phyloP scores from a whole-genome alignment of 2,797 vertebrate genomes.

The Acanthurus lineatus region DNA sequence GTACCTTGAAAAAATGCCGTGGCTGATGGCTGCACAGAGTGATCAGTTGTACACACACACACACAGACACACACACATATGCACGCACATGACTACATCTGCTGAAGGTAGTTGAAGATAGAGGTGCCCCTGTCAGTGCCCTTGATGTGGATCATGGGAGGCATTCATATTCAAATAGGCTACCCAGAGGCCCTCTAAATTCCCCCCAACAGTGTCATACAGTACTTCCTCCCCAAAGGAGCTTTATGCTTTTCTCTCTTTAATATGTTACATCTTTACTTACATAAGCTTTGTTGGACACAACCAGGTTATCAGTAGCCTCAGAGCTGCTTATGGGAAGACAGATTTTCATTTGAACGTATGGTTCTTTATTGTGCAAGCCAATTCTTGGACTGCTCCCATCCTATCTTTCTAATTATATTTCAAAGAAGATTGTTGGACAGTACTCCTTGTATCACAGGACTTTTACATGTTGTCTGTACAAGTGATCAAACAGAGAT shows the following conservation, averaged over 20 bases:
- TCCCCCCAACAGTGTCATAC: constrained; percentile 48
- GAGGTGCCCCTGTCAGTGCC: constrained; percentile 78
- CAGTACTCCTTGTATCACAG: too few species aligned
- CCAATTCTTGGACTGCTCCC: too few species aligned
- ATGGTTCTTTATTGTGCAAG: background rate
- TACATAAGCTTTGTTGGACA: constrained; percentile 64
- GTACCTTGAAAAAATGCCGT: constrained; percentile 84
- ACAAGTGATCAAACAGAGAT: too few species aligned
- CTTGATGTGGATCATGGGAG: constrained; percentile 83
- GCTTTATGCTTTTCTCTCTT: constrained; percentile 55
- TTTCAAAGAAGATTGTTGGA: too few species aligned
- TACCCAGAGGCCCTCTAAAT: constrained; percentile 62
- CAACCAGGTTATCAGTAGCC: constrained; percentile 46
- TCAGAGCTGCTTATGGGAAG: constrained; percentile 53
- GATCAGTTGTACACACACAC: constrained; percentile 62
- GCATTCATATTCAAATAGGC: constrained; percentile 81
- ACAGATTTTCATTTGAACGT: constrained; percentile 27
- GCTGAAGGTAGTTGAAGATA: constrained; percentile 61
- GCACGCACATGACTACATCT: constrained; percentile 40
- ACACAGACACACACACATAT: constrained; percentile 36
- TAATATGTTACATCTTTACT: constrained; percentile 66
- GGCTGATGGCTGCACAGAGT: constrained; percentile 79
- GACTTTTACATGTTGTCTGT: too few species aligned
- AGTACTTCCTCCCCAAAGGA: constrained; percentile 50
- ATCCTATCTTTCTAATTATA: too few species aligned